Percentiles rank a stretch among this genome's conserved stretches.
Conservation (phyloP, 2,113 vertebrate species). For the cattle (Bos taurus) region DNA sequence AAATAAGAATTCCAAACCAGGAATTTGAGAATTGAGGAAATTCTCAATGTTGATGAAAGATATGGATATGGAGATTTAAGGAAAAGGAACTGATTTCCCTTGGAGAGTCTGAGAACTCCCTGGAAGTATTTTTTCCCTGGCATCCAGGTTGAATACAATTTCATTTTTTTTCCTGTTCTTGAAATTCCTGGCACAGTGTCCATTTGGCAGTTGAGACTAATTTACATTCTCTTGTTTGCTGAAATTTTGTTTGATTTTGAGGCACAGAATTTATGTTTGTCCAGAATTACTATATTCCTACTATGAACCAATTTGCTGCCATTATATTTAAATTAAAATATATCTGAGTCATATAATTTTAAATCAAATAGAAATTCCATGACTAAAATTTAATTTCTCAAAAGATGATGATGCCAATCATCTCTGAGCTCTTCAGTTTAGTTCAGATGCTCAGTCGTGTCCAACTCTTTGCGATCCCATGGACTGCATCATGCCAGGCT, state of each 20-base stretch:
- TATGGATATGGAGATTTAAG: background rate
- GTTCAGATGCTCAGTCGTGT: background rate
- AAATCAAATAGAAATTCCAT: constrained; percentile 26
- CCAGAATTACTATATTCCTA: constrained; percentile 23
- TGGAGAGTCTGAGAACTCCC: background rate
- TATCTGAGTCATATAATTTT: constrained; percentile 7
- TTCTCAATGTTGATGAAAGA: background rate
- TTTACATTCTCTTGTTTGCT: background rate
- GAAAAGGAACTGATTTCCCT: background rate
- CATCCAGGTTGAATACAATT: background rate
- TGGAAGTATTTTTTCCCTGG: background rate
- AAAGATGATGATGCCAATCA: background rate
- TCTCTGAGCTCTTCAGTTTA: constrained; percentile 4
- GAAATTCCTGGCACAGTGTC: constrained; percentile 26
- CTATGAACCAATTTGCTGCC: constrained; percentile 38
- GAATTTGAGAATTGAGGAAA: background rate
- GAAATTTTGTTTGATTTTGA: constrained; percentile 31
- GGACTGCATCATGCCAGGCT: background rate
- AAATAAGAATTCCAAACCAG: background rate
- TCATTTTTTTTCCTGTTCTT: background rate
- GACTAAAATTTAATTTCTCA: constrained; percentile 41
- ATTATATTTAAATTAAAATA: constrained; percentile 41
- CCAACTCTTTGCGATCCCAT: background rate
- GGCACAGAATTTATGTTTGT: constrained; percentile 21
- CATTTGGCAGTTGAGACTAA: constrained; percentile 36